A percentile compares a stretch with the other conserved stretches of the same genome.
These are phyloP conservation scores for Philhelius pedissequus DNA, from an alignment of 2,888 invertebrate genomes.

Conservation along the genomic window DNA sequence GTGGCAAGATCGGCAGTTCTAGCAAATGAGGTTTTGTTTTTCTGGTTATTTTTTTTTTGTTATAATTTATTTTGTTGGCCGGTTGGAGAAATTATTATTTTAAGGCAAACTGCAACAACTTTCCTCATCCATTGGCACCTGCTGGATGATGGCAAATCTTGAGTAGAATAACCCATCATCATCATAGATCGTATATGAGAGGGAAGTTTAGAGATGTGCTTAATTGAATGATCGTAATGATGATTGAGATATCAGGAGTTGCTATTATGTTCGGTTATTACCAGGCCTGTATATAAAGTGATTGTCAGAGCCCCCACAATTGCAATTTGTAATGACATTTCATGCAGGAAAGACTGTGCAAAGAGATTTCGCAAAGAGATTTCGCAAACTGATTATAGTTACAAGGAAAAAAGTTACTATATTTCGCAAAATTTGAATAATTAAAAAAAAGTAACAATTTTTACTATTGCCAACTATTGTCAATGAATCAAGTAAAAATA, in stretches of 20 bases:
- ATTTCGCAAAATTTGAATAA: too few relatives aligned
- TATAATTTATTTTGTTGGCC: too few relatives aligned
- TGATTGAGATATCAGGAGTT: constrained; percentile 38
- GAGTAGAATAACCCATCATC: constrained; percentile 32
- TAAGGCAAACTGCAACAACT: constrained; percentile 59
- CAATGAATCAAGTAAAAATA: too few relatives aligned
- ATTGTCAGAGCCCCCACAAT: background rate
- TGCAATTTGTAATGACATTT: too few relatives aligned
- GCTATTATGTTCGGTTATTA: background rate
- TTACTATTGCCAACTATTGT: too few relatives aligned
- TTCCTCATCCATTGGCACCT: constrained; percentile 38
- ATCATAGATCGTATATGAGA: constrained; percentile 19
- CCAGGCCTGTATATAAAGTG: background rate
- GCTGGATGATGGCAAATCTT: constrained; percentile 33
- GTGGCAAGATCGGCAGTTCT: constrained; percentile 13
- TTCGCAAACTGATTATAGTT: too few relatives aligned
- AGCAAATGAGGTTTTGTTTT: background rate
- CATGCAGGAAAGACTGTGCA: too few relatives aligned
- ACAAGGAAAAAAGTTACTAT: too few relatives aligned
- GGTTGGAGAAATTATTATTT: constrained; percentile 46
- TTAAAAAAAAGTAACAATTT: too few relatives aligned
- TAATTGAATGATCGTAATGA: constrained; percentile 44
- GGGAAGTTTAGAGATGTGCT: constrained; percentile 38
- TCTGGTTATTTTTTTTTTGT: too few relatives aligned
- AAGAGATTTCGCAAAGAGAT: too few relatives aligned